Evolutionary conservation across 2,888 invertebrate genomes (phyloP), one percentile per base, ranked within the genome.

Genomic region (Muschampia plurimacula): DNA sequence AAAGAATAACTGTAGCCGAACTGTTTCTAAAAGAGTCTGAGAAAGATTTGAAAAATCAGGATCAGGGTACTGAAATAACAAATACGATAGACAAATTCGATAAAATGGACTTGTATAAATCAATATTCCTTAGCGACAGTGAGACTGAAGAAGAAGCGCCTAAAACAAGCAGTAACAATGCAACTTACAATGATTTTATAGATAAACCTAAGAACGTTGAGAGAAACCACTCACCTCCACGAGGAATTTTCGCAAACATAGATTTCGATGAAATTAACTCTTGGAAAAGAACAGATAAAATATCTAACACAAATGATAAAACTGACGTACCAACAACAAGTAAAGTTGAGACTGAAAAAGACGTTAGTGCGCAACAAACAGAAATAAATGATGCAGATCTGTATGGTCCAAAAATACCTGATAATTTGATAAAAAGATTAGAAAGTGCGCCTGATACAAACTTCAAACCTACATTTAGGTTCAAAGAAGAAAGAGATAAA

Each of bases 91-190:
- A 93, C 22, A 90, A 92, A 78, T 95, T 95, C 72, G 93, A 95
- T 73, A 94, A 89, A 89, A 93, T 95, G 86, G 98, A 98, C 88
- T 92, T 99, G 4, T 99, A 98, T 83, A 98, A 97, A 88, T 97
- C 98, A 0, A 98, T 99, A 81, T 99, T 99, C 84, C 95, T 97
- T 39, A 97, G 97, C 81, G 97, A 97, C 74, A 97, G 97, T 82
- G 97, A 97, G 80, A 95, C 95, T 13, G 96, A 96, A 67, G 92
- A 93, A 3, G 92, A 93, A 5, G 91, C 91, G 65, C 73, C 74
- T 69, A 77, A 70, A 57, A 74, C 69, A 41, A 64, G 60, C 66
- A 73, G 60, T 63, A 79, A 76, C 49, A 77, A 75, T 7, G 72
- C 63, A 7, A 66, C 71, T 32, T 36, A 57, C 0, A 82, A 77